phyloP scores from a whole-genome alignment of 2,888 invertebrate species.

The Cryptocephalus moraei region DNA sequence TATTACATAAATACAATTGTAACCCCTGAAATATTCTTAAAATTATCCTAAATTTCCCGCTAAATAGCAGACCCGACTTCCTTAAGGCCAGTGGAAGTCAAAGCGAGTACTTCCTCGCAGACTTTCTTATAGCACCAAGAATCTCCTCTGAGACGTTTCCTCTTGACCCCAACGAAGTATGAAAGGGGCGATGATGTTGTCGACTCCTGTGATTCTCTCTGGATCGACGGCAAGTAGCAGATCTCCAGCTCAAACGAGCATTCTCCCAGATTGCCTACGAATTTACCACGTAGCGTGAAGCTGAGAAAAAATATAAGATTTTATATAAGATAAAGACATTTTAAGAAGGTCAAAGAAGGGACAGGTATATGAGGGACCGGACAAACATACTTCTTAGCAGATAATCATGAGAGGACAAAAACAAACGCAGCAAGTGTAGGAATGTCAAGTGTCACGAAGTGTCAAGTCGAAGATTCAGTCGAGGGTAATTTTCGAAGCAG shows the following conservation, averaged over 20 bases:
- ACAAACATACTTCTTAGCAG: no score
- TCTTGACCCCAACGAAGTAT: slow-evolving; percentile 50
- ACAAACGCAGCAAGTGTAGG: no score
- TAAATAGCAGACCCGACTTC: neutral
- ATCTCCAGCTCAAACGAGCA: slow-evolving; percentile 66
- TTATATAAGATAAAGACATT: no score
- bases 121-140: slow-evolving; percentile 72
- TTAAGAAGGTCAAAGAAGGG: no score
- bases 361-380: no score
- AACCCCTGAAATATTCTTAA: no score
- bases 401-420: no score
- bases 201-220: neutral
- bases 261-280: slow-evolving; percentile 30
- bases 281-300: slow-evolving; percentile 55
- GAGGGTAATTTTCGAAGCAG: no score
- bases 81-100: slow-evolving; percentile 36
- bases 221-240: slow-evolving; percentile 41
- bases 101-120: slow-evolving; percentile 59
- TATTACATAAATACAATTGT: no score
- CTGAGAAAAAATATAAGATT: slow-evolving; percentile 42
- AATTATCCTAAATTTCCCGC: neutral
- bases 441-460: no score
- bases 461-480: no score
- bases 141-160: slow-evolving; percentile 67
- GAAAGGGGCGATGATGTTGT: neutral